phyloP scores from a whole-genome alignment of 2,113 vertebrate species.

The Ailuropoda melanoleuca region DNA sequence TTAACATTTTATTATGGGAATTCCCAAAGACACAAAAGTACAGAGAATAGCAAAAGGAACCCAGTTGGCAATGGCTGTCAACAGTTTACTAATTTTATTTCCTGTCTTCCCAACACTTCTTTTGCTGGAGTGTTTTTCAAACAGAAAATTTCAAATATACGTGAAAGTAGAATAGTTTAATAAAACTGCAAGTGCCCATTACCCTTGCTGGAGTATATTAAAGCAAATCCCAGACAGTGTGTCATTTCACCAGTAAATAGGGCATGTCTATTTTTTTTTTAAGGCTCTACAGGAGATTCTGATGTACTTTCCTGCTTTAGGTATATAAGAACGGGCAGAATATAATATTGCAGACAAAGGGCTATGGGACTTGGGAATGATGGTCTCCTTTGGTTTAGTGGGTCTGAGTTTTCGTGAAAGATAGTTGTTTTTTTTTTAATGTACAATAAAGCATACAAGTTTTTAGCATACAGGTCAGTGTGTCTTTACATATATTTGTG shows the following conservation, averaged over 20 bases:
- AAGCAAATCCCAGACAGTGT: background rate
- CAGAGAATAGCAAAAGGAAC: background rate
- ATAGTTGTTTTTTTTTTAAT: background rate
- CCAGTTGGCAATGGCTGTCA: background rate
- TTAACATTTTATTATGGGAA: constrained; percentile 4
- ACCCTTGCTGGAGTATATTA: background rate
- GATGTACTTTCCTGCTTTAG: background rate
- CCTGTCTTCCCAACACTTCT: background rate
- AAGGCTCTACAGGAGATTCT: constrained; percentile 9
- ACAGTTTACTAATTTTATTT: constrained; percentile 38
- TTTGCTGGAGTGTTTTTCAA: background rate
- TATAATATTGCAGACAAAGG: background rate
- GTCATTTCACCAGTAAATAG: constrained; percentile 13
- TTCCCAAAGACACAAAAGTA: background rate
- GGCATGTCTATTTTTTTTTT: background rate
- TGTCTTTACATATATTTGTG: background rate
- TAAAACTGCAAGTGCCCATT: background rate
- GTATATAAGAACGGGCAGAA: background rate
- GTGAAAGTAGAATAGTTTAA: background rate
- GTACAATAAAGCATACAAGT: background rate
- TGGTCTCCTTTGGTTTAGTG: background rate
- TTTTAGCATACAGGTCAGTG: constrained; percentile 14
- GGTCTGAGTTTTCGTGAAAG: constrained; percentile 1
- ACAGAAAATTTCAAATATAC: constrained; percentile 20
- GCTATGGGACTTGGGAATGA: background rate